These are phyloP conservation scores for Ellobius talpinus DNA, from an alignment of 2,113 vertebrate species.

Conservation along the genomic window DNA sequence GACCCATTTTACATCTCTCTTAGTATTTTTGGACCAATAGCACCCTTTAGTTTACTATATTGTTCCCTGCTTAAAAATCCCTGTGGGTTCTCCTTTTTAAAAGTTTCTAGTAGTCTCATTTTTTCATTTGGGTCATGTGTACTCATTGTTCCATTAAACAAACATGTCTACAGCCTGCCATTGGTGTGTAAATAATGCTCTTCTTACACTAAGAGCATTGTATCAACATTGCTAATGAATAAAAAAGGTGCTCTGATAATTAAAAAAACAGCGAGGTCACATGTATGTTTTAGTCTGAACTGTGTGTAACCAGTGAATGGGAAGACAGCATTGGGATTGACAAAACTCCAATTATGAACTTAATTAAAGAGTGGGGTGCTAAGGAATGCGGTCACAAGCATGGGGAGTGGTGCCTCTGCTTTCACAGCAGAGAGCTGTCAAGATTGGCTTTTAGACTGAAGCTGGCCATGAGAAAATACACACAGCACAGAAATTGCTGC, in stretches of 20 bases:
- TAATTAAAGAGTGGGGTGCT: not conserved
- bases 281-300: not conserved
- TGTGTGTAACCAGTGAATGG: not conserved
- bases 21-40: not conserved
- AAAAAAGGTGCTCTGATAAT: not conserved
- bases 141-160: not conserved
- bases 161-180: not conserved
- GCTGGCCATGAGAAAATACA: not conserved
- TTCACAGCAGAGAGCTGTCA: not conserved
- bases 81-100: not conserved
- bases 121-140: not conserved
- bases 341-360: rapidly evolving
- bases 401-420: not conserved
- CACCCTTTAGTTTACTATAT: conserved; percentile 32
- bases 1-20: not conserved
- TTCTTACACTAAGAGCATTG: not conserved
- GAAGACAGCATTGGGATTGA: not conserved
- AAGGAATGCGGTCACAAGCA: rapidly evolving
- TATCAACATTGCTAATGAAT: not conserved
- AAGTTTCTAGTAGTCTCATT: not conserved
- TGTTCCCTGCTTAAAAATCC: conserved; percentile 29
- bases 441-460: not conserved
- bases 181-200: not conserved
- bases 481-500: not conserved
- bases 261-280: not conserved